Percentiles rank a stretch among this genome's conserved stretches.
Evolutionary conservation across 2,888 invertebrate species (phyloP).

Genomic region (Panopea generosa): DNA sequence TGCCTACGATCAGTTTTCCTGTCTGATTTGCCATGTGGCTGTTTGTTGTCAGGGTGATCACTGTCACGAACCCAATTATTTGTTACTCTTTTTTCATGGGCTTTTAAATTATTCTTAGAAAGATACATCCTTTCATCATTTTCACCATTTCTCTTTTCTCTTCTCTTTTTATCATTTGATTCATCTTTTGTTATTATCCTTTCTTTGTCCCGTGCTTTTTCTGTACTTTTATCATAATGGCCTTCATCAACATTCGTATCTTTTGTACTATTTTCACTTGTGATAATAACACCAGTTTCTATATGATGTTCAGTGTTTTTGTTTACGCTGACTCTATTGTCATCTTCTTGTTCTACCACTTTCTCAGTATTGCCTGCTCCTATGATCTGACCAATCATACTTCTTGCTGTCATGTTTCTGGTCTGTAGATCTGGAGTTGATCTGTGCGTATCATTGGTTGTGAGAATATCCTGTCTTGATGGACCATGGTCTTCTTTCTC

Average conservation of each 20-base stretch:
- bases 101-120: slow-evolving; percentile 36
- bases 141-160: not conserved
- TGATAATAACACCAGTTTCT: not conserved
- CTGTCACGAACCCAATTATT: not conserved
- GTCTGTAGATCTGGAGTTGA: not conserved
- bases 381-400: too few species aligned
- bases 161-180: not conserved
- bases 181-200: not conserved
- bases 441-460: not conserved
- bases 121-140: slow-evolving; percentile 6
- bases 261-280: slow-evolving; percentile 1
- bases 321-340: not conserved
- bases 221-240: not conserved
- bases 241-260: not conserved
- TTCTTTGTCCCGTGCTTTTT: not conserved
- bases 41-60: not conserved
- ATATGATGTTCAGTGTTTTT: not conserved
- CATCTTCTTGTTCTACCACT: slow-evolving; percentile 1
- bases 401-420: not conserved
- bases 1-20: not conserved
- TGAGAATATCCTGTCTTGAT: slow-evolving; percentile 44
- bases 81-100: slow-evolving; percentile 11
- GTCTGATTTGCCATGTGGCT: not conserved
- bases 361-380: too few species aligned
- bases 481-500: slow-evolving; percentile 36